Percentiles rank a stretch among this genome's conserved stretches.
Conservation (phyloP, 2,113 vertebrate species). For the Heliornis fulica region DNA sequence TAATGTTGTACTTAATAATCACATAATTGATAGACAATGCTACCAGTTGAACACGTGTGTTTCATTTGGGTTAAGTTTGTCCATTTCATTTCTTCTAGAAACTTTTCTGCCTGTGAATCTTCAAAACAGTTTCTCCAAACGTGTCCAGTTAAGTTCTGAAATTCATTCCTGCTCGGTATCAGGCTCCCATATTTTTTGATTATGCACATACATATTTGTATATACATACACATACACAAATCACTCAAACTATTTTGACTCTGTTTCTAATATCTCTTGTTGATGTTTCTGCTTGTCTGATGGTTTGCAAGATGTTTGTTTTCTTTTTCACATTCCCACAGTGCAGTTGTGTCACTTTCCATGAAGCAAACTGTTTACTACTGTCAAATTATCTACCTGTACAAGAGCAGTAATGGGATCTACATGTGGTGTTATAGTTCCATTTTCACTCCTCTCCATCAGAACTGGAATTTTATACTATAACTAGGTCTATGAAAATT, state of each 20-base stretch:
- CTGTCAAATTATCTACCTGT: slow-evolving; percentile 33
- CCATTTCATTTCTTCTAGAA: neutral
- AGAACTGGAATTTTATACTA: neutral
- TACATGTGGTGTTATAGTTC: neutral
- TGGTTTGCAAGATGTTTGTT: neutral
- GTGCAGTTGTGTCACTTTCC: slow-evolving; percentile 21
- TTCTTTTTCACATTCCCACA: slow-evolving; percentile 22
- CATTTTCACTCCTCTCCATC: neutral
- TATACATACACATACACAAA: too few relatives aligned
- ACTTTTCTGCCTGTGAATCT: neutral
- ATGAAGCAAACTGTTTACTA: slow-evolving; percentile 35
- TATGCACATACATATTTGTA: neutral
- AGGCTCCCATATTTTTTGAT: neutral
- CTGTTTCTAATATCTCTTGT: neutral
- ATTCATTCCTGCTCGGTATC: neutral
- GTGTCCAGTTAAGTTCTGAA: neutral
- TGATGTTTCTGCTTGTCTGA: neutral
- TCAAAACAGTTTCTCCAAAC: neutral
- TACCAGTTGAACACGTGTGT: neutral
- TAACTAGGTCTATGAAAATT: neutral
- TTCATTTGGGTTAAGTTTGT: neutral
- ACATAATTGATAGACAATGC: neutral
- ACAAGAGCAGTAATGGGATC: slow-evolving; percentile 31
- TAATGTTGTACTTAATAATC: neutral
- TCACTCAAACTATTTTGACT: neutral